Evolutionary conservation across 1,140 invertebrate species (phyloP), one percentile per base, ranked within the genome.

Genomic region (Nephila pilipes): DNA sequence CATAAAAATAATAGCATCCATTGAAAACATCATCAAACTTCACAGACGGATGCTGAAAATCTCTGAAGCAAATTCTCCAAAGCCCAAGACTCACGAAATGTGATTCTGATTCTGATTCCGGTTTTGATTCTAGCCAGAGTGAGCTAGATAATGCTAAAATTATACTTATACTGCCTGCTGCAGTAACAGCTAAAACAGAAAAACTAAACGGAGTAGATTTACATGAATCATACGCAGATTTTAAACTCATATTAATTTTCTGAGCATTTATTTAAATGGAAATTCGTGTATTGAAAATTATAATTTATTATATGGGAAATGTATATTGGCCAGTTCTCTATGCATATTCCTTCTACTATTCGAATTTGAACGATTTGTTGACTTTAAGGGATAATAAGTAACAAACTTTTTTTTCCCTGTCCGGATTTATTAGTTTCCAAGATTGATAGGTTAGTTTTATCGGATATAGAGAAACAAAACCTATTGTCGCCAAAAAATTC

Each of bases 1-100:
- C 98, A 95, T 98, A 99, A 81, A 99, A 97, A 95, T 98, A 98
- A 95, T 99, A 97, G 95, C 99, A 99, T 0, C 99, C 99, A 94
- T 97, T 96, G 95, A 99, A 99, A 14, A 97, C 96, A 94, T 98
- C 97, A 93, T 98, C 97, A 95, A 98, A 98, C 95, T 99, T 98
- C 95, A 98, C 98, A 94, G 97, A 97, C 0, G 98, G 98, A 95
- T 98, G 99, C 4, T 98, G 96, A 94, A 98, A 99, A 94, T 98
- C 96, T 94, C 98, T 97, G 95, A 99, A 99, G 95, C 99, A 99
- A 95, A 99, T 98, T 95, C 99, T 98, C 99, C 99, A 99, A 10
- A 99, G 95, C 0, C 99, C 99, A 97, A 99, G 98, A 94, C 98
- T 97, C 94, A 98, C 98, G 95, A 99, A 99, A 93, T 96, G 96